Conservation (phyloP, 2,888 invertebrate species). For the Cryptus viduatorius region DNA sequence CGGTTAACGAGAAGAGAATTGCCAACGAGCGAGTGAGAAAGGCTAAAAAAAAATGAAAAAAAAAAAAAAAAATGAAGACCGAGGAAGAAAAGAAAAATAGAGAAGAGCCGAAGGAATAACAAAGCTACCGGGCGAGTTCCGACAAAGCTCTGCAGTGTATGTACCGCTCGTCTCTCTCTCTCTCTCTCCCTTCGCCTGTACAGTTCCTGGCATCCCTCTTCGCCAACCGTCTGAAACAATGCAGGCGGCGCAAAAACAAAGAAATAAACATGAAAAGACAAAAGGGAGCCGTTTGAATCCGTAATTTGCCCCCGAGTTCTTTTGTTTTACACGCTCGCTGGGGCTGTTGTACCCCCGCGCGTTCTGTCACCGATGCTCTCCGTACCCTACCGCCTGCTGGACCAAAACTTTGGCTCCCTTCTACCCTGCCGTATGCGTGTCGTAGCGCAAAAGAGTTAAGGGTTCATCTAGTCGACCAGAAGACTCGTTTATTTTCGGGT, state of each 20-base stretch:
- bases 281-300: constrained; percentile 84
- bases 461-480: constrained; percentile 53
- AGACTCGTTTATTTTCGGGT: neutral
- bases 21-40: constrained; percentile 69
- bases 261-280: constrained; percentile 84
- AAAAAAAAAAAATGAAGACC: constrained; percentile 49
- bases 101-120: constrained; percentile 77
- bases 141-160: constrained; percentile 74
- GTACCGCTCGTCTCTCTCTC: constrained; percentile 45
- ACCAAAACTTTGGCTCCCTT: constrained; percentile 70
- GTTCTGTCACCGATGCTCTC: constrained; percentile 65
- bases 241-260: constrained; percentile 83
- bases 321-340: constrained; percentile 79
- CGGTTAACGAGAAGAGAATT: constrained; percentile 67
- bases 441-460: constrained; percentile 54
- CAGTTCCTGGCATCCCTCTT: constrained; percentile 62
- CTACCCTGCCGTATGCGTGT: constrained; percentile 45
- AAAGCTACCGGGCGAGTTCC: constrained; percentile 74
- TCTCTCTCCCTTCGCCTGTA: constrained; percentile 56
- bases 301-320: constrained; percentile 82
- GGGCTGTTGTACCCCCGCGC: constrained; percentile 61
- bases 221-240: constrained; percentile 79
- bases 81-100: constrained; percentile 63
- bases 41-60: constrained; percentile 47
- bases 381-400: constrained; percentile 60